These are phyloP conservation scores for Clitarchus hookeri DNA, from an alignment of 2,888 invertebrate genomes.

Conservation along the genomic window DNA sequence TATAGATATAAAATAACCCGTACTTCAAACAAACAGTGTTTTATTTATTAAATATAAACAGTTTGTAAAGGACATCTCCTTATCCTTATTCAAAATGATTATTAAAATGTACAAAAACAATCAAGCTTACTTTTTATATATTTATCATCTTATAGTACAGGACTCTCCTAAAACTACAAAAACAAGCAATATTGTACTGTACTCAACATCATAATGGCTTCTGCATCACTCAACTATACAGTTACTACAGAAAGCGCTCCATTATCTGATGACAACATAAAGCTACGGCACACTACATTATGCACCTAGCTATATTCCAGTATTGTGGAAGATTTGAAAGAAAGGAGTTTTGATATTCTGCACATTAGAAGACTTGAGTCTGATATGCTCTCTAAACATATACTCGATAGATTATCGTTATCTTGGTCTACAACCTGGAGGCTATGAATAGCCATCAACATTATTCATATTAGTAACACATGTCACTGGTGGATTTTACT, in stretches of 20 bases:
- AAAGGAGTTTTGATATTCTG: neutral
- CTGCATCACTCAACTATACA: neutral
- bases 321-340: neutral
- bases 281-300: neutral
- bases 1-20: neutral
- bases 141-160: neutral
- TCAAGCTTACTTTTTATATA: neutral
- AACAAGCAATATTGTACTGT: constrained; percentile 14
- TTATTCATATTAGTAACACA: neutral
- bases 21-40: neutral
- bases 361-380: neutral
- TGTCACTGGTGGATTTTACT: neutral
- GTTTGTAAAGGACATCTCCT: neutral
- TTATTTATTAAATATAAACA: neutral
- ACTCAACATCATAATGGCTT: neutral
- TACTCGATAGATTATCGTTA: neutral
- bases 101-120: constrained; percentile 9
- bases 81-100: neutral
- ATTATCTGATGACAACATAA: neutral
- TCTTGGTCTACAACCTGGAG: neutral
- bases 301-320: neutral
- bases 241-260: neutral
- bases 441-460: neutral
- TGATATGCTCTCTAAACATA: neutral
- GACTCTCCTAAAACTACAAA: neutral